Evolutionary conservation across 30 jellyfish, hydroid and myxozoan species (phyloP), one percentile per base, ranked within the genome.

Genomic region (Chironex yamaguchii): DNA sequence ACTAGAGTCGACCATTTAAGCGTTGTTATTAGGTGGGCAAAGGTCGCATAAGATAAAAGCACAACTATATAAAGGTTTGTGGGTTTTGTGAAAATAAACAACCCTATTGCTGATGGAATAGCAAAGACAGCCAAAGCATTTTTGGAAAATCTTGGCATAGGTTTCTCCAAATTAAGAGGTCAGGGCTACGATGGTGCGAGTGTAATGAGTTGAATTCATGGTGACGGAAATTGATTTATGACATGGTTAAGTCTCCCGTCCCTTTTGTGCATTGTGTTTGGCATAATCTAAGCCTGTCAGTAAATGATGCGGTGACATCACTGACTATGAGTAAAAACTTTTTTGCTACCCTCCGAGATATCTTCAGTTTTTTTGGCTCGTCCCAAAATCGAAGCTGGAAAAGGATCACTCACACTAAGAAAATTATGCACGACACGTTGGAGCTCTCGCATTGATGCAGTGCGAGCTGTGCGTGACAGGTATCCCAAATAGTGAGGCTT

Each of bases 391-490:
- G 74, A 68, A 14, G 72, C 73, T 31, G 22, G 17, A 33, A 25
- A 17, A 3, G 82, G 82, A 3, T 68, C 82, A 14, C 72, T 68
- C 17, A 68, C 82, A 12, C 82, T 68, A 31, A 68, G 36, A 29
- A 68, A 34, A 24, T 31, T 68, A 31, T 68, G 82, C 52, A 52
- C 27, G 30, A 65, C 79, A 25, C 22, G 79, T 17, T 65, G 79
- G 79, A 23, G 58, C 24, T 80, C 91, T 4, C 62, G 83, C 2
- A 29, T 80, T 24, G 91, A 80, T 66, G 31, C 90, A 26, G 90
- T n/a, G n/a, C n/a, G n/a, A n/a, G n/a, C n/a, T 49, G 63, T 80
- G 29, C 73, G 91, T 11, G 91, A 80, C 49, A 63, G 84, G 12
- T 80, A 80, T 80, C 91, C 84, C 1, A 49, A 26, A 23, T 80